Conservation (phyloP, 2,113 vertebrate species). For the Chascanopsetta lugubris region DNA sequence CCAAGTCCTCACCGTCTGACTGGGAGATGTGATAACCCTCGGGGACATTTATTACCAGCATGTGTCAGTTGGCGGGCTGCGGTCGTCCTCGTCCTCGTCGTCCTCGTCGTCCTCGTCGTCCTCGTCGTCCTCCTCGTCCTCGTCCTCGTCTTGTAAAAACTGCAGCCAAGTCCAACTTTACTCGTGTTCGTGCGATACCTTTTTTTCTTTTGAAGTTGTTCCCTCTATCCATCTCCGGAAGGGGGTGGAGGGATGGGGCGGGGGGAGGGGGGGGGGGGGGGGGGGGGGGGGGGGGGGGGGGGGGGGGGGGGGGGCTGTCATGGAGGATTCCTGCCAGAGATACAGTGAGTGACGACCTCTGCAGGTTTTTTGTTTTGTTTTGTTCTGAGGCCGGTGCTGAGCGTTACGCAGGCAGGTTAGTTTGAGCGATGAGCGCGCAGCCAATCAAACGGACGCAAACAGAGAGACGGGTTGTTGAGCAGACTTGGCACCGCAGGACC, state of each 20-base stretch:
- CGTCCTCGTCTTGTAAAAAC: conserved; percentile 9
- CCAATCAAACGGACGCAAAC: background rate
- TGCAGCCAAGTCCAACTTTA: conserved; percentile 1
- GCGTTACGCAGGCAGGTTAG: background rate
- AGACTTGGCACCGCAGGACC: background rate
- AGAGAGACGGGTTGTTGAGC: background rate
- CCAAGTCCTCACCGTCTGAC: conserved; percentile 40
- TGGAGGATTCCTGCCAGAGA: background rate
- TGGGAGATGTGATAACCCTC: conserved; percentile 33
- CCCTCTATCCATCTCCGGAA: background rate
- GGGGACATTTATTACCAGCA: conserved; percentile 42
- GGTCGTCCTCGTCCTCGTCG: conserved; percentile 28
- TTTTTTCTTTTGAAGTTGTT: background rate
- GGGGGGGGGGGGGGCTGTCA: too few species aligned
- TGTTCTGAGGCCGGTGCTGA: background rate
- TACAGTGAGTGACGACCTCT: too few species aligned
- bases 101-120: conserved; percentile 20
- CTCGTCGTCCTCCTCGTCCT: conserved; percentile 22
- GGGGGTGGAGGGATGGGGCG: too few species aligned
- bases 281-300: too few species aligned
- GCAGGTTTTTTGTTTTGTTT: background rate
- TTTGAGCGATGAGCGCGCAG: background rate
- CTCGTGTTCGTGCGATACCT: background rate
- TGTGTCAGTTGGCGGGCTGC: conserved; percentile 25
- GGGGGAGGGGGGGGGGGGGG: too few species aligned